A percentile compares a stretch with the other conserved stretches of the same genome.
Conservation (phyloP, 64 coral and sea anemone species). For the Acropora tenuis region DNA sequence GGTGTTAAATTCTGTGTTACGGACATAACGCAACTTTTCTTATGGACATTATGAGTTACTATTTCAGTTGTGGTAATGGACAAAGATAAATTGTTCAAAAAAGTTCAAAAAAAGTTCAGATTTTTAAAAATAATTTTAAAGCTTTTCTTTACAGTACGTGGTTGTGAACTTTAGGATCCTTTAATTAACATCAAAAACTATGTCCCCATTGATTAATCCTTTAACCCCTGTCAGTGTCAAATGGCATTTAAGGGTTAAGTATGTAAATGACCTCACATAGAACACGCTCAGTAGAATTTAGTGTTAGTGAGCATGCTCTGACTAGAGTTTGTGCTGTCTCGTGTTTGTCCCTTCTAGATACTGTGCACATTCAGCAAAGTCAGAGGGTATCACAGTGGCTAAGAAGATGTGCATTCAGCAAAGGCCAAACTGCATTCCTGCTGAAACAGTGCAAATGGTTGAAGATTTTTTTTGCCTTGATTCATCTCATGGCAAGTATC, state of each 20-base stretch:
- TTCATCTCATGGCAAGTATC: slow-evolving; percentile 43
- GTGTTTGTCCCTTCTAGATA: not conserved
- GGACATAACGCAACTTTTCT: not conserved
- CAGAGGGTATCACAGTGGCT: slow-evolving; percentile 9
- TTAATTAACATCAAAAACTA: not conserved
- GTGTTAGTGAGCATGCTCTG: not conserved
- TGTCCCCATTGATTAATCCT: too few species aligned
- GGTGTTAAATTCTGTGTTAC: not conserved
- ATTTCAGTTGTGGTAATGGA: not conserved
- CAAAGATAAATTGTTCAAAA: not conserved
- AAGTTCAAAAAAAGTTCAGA: not conserved
- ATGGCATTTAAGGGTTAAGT: not conserved
- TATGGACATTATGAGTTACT: not conserved
- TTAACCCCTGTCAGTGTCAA: too few species aligned
- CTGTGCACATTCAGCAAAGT: slow-evolving; percentile 13
- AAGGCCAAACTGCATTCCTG: not conserved
- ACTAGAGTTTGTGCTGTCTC: not conserved
- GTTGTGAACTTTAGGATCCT: not conserved
- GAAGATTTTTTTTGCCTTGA: slow-evolving; percentile 21
- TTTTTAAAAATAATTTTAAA: not conserved
- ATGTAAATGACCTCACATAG: not conserved
- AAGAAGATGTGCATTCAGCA: not conserved
- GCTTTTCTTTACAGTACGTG: not conserved
- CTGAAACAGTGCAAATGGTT: slow-evolving; percentile 8
- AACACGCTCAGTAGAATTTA: not conserved